Percentiles rank a stretch among this genome's conserved stretches.
Evolutionary conservation across 1,140 invertebrate species (phyloP).

Genomic region (Tetramorium parvispinum): DNA sequence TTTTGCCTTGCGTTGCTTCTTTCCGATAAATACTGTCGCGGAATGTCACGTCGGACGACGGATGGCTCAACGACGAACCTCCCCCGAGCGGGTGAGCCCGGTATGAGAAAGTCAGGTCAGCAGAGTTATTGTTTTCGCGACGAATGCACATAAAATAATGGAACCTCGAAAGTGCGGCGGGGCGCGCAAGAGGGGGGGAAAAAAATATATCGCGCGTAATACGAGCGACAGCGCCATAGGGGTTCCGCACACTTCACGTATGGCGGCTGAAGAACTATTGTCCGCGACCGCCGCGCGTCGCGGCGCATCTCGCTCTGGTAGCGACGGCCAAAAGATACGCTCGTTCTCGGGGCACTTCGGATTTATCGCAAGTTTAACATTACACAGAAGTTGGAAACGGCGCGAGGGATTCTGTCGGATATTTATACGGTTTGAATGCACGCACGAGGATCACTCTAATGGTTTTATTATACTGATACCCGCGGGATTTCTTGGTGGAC

Average conservation of each 20-base stretch:
- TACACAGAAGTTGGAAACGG: slow-evolving; percentile 84
- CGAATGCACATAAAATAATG: slow-evolving; percentile 84
- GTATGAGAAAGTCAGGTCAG: slow-evolving; percentile 71
- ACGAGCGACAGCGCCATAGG: slow-evolving; percentile 81
- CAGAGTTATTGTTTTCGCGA: slow-evolving; percentile 82
- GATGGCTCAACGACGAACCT: not conserved
- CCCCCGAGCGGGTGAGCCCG: slow-evolving; percentile 1
- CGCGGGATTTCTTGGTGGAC: slow-evolving; percentile 74
- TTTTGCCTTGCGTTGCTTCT: not conserved
- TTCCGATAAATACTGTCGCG: not conserved
- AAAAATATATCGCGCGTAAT: slow-evolving; percentile 82
- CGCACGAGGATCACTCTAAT: slow-evolving; percentile 82
- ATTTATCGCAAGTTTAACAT: slow-evolving; percentile 84
- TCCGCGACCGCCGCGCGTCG: slow-evolving; percentile 55
- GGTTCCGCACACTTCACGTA: slow-evolving; percentile 75
- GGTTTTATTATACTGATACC: slow-evolving; percentile 82
- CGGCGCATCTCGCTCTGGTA: not conserved
- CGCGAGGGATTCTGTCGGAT: slow-evolving; percentile 84
- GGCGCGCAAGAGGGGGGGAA: slow-evolving; percentile 49
- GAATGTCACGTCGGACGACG: not conserved
- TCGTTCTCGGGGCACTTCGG: slow-evolving; percentile 74
- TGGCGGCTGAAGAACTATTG: slow-evolving; percentile 75
- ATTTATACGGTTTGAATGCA: slow-evolving; percentile 82
- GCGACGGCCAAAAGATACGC: slow-evolving; percentile 73
- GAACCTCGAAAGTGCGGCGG: slow-evolving; percentile 79